Percentiles rank a stretch among this genome's conserved stretches.
These are phyloP conservation scores for Chironex yamaguchii DNA, from an alignment of 30 jellyfish, hydroid and myxozoan species.

Conservation along the genomic window DNA sequence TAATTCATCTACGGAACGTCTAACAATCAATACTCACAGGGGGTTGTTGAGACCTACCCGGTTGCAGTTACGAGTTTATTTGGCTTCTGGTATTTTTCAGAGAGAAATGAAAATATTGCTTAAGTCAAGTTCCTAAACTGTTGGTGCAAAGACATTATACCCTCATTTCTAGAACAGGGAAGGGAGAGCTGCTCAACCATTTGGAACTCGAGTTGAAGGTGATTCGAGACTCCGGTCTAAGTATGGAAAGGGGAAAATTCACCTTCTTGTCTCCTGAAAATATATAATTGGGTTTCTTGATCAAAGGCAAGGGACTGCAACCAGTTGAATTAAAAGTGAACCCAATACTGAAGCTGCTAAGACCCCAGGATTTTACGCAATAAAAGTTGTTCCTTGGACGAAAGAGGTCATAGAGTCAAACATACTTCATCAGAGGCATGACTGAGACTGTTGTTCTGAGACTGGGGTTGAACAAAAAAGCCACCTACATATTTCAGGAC, in stretches of 20 bases:
- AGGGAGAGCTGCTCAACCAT: slow-evolving; percentile 10
- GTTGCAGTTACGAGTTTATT: slow-evolving; percentile 61
- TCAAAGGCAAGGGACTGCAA: slow-evolving; percentile 26
- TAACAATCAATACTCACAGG: slow-evolving; percentile 68
- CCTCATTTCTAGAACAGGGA: slow-evolving; percentile 32
- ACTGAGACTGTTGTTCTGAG: no score
- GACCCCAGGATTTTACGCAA: slow-evolving; percentile 62
- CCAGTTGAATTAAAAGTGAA: slow-evolving; percentile 46
- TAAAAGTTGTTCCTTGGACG: slow-evolving; percentile 65
- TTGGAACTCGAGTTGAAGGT: slow-evolving; percentile 2
- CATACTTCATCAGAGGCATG: no score
- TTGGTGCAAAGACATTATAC: slow-evolving; percentile 35
- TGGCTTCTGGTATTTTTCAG: slow-evolving; percentile 70
- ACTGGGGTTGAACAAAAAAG: no score
- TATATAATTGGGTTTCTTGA: slow-evolving; percentile 20
- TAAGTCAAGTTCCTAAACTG: slow-evolving; percentile 28
- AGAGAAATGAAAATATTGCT: slow-evolving; percentile 45
- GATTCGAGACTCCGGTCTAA: not conserved
- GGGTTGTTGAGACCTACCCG: slow-evolving; percentile 70
- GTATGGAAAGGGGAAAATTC: slow-evolving; percentile 44
- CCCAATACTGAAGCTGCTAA: slow-evolving; percentile 27
- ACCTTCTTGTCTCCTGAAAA: slow-evolving; percentile 43
- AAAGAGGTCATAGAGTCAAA: no score
- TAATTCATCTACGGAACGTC: slow-evolving; percentile 42
- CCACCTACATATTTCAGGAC: no score